phyloP scores from a whole-genome alignment of 2,113 vertebrate species.

The Aegotheles bennettii region DNA sequence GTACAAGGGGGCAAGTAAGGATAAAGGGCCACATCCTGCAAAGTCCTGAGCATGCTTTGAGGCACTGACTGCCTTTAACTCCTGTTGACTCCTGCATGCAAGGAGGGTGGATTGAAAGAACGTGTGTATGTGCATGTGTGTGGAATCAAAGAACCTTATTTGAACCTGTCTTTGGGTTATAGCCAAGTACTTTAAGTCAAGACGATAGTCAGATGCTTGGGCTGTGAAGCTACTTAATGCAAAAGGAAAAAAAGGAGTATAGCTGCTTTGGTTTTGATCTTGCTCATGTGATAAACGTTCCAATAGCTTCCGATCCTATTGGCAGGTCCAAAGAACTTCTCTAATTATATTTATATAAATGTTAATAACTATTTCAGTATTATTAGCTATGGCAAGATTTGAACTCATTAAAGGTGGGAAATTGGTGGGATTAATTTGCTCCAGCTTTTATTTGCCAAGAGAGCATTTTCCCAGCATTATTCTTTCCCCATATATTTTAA shows the following conservation, averaged over 20 bases:
- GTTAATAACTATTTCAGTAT: conserved; percentile 26
- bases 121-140: background rate
- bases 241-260: background rate
- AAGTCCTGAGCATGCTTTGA: background rate
- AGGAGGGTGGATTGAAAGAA: background rate
- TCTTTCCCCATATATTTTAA: conserved; percentile 51
- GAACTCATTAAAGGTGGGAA: conserved; percentile 62
- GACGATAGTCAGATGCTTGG: conserved; percentile 35
- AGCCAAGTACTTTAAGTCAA: conserved; percentile 52
- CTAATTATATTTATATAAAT: conserved; percentile 46
- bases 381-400: conserved; percentile 29
- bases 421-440: conserved; percentile 47
- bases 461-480: conserved; percentile 62
- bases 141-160: conserved; percentile 46
- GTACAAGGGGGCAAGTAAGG: background rate
- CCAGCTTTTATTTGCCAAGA: conserved; percentile 42
- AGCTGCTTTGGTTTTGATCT: conserved; percentile 60
- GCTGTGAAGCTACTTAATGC: conserved; percentile 36
- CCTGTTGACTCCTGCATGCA: background rate
- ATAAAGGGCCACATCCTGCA: background rate
- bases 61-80: background rate
- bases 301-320: conserved; percentile 25
- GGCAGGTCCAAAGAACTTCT: background rate
- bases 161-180: conserved; percentile 37
- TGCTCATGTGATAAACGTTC: conserved; percentile 52